Conservation (phyloP, 2,888 invertebrate genomes). For the Steromphala cineraria region DNA sequence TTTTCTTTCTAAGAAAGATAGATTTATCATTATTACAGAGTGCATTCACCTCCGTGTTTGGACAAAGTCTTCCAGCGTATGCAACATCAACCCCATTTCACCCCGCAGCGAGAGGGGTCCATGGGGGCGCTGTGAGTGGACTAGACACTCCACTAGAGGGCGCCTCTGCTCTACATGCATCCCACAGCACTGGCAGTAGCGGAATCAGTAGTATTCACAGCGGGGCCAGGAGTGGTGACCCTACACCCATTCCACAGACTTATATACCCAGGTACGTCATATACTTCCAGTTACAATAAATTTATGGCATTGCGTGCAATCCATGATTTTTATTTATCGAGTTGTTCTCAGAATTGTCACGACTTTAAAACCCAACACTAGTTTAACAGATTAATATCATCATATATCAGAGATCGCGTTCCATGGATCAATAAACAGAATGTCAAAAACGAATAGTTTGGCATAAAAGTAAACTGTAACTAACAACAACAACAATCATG, state of each 20-base stretch:
- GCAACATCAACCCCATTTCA: constrained; percentile 67
- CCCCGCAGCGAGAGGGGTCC: constrained; percentile 30
- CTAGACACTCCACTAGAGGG: constrained; percentile 8
- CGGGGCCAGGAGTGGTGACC: constrained; percentile 54
- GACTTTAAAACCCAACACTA: too few relatives aligned
- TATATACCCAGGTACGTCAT: constrained; percentile 62
- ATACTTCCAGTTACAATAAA: too few relatives aligned
- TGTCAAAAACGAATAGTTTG: too few relatives aligned
- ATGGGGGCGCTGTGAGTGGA: constrained; percentile 17
- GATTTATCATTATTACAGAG: constrained; percentile 10
- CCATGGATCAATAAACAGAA: too few relatives aligned
- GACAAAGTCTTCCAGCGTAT: constrained; percentile 48
- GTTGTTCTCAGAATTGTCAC: too few relatives aligned
- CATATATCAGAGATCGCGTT: too few relatives aligned
- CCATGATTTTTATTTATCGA: too few relatives aligned
- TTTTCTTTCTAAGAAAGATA: too few relatives aligned
- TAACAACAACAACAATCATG: too few relatives aligned
- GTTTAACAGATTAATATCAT: too few relatives aligned
- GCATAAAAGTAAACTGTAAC: too few relatives aligned
- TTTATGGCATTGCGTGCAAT: too few relatives aligned
- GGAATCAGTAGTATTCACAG: constrained; percentile 71
- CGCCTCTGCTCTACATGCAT: constrained; percentile 32
- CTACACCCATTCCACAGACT: constrained; percentile 63
- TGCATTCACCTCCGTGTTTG: constrained; percentile 46
- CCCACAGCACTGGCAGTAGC: constrained; percentile 55